These are phyloP conservation scores for Acholoe squamosa DNA, from an alignment of 2,888 invertebrate species.

Conservation along the genomic window DNA sequence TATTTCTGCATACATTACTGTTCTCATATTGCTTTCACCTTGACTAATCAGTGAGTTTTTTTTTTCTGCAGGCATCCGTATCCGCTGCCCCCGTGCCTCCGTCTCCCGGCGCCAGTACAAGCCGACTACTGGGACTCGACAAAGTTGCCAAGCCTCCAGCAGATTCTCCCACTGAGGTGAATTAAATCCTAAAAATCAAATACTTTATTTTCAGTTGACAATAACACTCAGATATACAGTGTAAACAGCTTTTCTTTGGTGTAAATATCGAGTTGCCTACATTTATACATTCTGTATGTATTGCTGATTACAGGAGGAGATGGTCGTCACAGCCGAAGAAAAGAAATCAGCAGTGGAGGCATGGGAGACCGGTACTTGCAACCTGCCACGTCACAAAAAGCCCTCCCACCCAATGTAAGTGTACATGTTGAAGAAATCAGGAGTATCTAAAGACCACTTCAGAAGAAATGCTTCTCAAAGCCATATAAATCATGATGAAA, in stretches of 20 bases:
- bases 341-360: constrained; percentile 2
- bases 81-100: constrained; percentile 31
- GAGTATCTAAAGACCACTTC: too few relatives aligned
- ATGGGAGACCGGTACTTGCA: neutral
- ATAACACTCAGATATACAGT: too few relatives aligned
- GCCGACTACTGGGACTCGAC: neutral
- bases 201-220: too few relatives aligned
- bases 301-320: constrained; percentile 9
- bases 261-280: too few relatives aligned
- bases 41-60: too few relatives aligned
- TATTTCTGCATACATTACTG: too few relatives aligned
- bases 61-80: neutral
- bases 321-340: constrained; percentile 58
- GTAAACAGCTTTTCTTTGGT: too few relatives aligned
- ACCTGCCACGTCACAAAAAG: neutral
- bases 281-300: too few relatives aligned
- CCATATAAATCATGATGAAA: too few relatives aligned
- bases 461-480: too few relatives aligned
- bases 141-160: neutral
- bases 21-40: too few relatives aligned
- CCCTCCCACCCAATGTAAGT: constrained; percentile 62
- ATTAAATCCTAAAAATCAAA: too few relatives aligned
- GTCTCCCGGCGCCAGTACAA: constrained; percentile 17
- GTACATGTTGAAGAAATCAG: neutral
- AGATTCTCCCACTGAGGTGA: neutral